Conservation (phyloP, 2,113 vertebrate genomes). For the Pygoscelis adeliae region DNA sequence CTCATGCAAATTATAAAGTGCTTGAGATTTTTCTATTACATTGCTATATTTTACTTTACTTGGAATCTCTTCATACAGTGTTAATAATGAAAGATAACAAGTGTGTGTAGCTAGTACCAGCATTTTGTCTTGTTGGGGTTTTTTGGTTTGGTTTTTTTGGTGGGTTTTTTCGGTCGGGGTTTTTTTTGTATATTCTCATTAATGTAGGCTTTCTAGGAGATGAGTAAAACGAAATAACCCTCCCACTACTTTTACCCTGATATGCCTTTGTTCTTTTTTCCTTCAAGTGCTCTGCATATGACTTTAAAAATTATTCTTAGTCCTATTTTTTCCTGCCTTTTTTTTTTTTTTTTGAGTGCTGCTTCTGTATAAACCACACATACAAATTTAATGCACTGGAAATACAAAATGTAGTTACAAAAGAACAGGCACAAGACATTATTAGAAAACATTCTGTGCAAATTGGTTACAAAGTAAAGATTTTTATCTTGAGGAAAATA, state of each 20-base stretch:
- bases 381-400: constrained; percentile 40
- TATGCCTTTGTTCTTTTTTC: constrained; percentile 55
- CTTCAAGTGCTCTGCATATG: not conserved
- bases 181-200: not conserved
- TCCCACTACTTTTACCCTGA: constrained; percentile 26
- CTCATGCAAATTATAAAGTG: not conserved
- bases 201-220: constrained; percentile 15
- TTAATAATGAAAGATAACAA: constrained; percentile 7
- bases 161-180: not conserved
- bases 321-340: not conserved
- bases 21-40: constrained; percentile 4
- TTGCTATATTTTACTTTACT: not conserved
- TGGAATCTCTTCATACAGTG: constrained; percentile 7
- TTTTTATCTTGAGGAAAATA: constrained; percentile 24
- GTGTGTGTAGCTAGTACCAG: not conserved
- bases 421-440: constrained; percentile 19
- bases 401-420: constrained; percentile 55
- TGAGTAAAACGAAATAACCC: constrained; percentile 2
- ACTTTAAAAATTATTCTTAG: constrained; percentile 23
- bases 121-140: not conserved
- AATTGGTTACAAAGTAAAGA: constrained; percentile 56
- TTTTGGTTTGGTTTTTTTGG: not conserved
- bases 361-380: constrained; percentile 24
- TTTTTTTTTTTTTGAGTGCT: not conserved
- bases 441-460: constrained; percentile 43